Evolutionary conservation across 2,888 invertebrate species (phyloP), one percentile per base, ranked within the genome.

Genomic region (Pollenia labialis): DNA sequence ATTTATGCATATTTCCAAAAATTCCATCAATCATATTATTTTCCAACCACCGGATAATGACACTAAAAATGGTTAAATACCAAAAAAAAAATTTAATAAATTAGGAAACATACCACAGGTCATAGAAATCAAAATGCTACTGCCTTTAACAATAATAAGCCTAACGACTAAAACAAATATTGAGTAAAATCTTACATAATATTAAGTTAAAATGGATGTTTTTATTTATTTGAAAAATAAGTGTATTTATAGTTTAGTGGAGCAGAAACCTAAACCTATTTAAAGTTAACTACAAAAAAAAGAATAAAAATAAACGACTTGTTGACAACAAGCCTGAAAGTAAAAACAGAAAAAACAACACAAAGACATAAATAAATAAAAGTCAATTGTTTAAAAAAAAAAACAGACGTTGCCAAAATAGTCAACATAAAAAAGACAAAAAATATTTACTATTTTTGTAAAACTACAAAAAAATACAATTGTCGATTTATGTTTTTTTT

Each of bases 221-320:
- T 62, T 75, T 60, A 23, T 66, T 52, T 80, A 54, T 46, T 32
- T 6, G n/a, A 16, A 58, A 80, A 48, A 66, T 52, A 75, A 18
- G 56, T 85, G 79, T 81, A 79, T 81, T 85, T 87, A 60, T 88
- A 83, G 88, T 88, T 88, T 87, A 88, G 87, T 88, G 84, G 88
- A 86, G 87, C 88, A 88, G 82, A 88, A 88, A 87, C 85, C 80
- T 74, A 81, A 82, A 84, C 84, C 85, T 62, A 74, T 80, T 82
- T 81, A 48, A 56, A 52, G 56, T 46, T 23, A 79, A 74, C 40
- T 56, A 81, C 58, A n/a, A 46, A 69, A 68, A 8, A 74, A 52
- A 42, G 60, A 71, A 74, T 12, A 74, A 56, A 40, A 48, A 64
- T 18, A 48, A 74, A 62, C 18, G 3, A 72, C 52, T 68, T 60